Evolutionary conservation across 1,140 invertebrate species (phyloP).

Genomic region (Brachionus asplanchnoidis): DNA sequence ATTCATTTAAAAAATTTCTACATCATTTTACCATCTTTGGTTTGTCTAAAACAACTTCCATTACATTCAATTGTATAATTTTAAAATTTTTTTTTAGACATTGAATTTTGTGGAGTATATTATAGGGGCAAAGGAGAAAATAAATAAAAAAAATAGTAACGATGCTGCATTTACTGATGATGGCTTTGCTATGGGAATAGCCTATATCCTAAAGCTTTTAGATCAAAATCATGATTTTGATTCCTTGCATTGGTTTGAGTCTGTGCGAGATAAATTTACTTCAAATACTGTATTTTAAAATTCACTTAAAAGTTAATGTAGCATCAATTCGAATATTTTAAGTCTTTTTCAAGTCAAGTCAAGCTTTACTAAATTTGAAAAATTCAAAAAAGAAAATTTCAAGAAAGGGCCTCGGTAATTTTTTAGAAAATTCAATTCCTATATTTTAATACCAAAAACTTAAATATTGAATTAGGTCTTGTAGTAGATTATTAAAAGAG

Average conservation of each 20-base stretch:
- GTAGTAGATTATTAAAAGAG: too few species aligned
- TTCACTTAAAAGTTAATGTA: neutral
- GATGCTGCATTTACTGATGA: constrained; percentile 91
- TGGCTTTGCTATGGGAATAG: constrained; percentile 93
- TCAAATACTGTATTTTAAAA: constrained; percentile 55
- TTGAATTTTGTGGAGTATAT: constrained; percentile 91
- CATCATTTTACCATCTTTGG: constrained; percentile 81
- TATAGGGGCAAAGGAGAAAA: constrained; percentile 82
- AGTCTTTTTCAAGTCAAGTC: too few species aligned
- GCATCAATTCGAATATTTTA: too few species aligned
- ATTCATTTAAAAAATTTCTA: constrained; percentile 87
- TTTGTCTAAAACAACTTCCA: constrained; percentile 44
- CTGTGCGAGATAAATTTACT: constrained; percentile 70
- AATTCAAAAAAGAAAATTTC: too few species aligned
- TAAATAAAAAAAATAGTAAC: constrained; percentile 71
- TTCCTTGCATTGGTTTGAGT: constrained; percentile 89
- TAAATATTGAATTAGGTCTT: too few species aligned
- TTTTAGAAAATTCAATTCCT: too few species aligned
- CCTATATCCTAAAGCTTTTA: constrained; percentile 66
- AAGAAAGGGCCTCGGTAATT: too few species aligned
- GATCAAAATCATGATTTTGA: constrained; percentile 74
- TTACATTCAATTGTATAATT: neutral
- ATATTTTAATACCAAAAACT: too few species aligned
- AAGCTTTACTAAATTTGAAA: too few species aligned
- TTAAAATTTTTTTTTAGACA: constrained; percentile 59